These are phyloP conservation scores for Aphelenchoides besseyi DNA, from an alignment of 1,140 invertebrate genomes.

Conservation along the genomic window DNA sequence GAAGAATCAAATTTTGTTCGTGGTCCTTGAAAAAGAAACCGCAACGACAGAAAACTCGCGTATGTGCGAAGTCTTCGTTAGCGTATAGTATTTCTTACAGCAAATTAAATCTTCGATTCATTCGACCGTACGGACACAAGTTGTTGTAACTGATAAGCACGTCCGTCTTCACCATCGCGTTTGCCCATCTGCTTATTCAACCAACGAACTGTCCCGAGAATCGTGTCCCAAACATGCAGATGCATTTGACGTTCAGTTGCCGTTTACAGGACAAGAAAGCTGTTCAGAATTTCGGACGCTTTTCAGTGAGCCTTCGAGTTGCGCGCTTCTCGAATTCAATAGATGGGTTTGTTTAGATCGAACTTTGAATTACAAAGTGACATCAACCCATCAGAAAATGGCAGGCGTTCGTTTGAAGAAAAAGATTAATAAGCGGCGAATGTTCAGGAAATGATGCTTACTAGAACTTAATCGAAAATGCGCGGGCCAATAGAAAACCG, in stretches of 20 bases:
- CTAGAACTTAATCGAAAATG: not conserved
- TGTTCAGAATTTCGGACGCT: no score
- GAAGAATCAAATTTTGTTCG: no score
- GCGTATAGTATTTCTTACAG: no score
- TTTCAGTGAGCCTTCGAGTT: no score
- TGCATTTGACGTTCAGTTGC: not conserved
- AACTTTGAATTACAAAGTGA: no score
- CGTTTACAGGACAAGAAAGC: no score
- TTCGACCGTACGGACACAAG: not conserved
- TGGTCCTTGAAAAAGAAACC: no score
- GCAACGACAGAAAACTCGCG: no score
- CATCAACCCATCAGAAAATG: not conserved
- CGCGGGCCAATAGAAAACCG: no score
- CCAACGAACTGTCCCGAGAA: not conserved
- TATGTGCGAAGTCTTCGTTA: no score
- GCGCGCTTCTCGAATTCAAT: not conserved
- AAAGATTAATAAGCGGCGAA: not conserved
- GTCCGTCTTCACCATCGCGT: not conserved
- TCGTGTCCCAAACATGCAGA: not conserved
- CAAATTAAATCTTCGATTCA: not conserved
- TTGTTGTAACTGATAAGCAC: not conserved
- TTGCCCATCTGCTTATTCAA: not conserved
- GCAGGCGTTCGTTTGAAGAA: not conserved
- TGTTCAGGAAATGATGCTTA: not conserved
- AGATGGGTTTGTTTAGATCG: not conserved